Evolutionary conservation across 2,113 vertebrate species (phyloP).

Genomic region (Numenius arquata): DNA sequence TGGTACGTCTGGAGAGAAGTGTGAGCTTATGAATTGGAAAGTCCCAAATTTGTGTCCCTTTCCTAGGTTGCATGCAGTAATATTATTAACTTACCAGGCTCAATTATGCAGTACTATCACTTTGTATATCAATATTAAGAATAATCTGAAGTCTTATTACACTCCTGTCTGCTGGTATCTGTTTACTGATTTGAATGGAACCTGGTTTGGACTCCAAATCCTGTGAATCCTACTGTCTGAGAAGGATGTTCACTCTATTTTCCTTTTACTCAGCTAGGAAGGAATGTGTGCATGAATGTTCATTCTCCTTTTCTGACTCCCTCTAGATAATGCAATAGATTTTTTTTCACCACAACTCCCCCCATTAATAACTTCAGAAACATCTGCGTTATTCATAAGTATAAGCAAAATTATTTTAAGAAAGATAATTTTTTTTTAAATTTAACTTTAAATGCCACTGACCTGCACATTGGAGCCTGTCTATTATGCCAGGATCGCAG

Average conservation of each 20-base stretch:
- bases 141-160: not conserved
- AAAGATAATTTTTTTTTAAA: not conserved
- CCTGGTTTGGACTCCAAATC: not conserved
- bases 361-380: not conserved
- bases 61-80: not conserved
- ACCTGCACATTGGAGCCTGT: conserved; percentile 46
- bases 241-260: not conserved
- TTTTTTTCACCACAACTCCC: not conserved
- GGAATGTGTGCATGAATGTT: not conserved
- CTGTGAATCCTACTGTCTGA: not conserved
- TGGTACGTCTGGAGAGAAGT: not conserved
- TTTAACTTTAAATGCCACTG: not conserved
- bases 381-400: not conserved
- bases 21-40: not conserved
- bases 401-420: not conserved
- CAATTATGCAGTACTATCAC: not conserved
- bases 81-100: not conserved
- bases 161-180: not conserved
- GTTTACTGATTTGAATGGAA: not conserved
- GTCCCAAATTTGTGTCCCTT: not conserved
- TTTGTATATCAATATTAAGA: not conserved
- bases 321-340: not conserved
- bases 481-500: not conserved
- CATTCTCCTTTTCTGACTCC: not conserved
- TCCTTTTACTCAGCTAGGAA: not conserved